These are phyloP conservation scores for Lanius ludovicianus DNA, from an alignment of 2,113 vertebrate species.

Conservation along the genomic window DNA sequence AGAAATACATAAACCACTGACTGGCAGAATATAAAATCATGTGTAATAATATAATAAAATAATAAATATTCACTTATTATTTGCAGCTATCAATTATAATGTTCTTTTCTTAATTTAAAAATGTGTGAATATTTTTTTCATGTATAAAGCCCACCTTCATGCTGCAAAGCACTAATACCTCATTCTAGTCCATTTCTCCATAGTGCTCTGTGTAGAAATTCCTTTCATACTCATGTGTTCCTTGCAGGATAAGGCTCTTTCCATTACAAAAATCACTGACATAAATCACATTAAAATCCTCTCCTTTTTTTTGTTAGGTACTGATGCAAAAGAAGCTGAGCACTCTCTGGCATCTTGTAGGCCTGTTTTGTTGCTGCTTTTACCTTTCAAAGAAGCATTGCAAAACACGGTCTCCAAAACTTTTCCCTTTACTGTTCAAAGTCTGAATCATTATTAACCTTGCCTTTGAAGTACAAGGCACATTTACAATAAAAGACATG, in stretches of 20 bases:
- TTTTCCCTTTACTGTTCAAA: not conserved
- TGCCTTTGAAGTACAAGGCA: not conserved
- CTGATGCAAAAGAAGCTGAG: not conserved
- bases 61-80: not conserved
- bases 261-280: not conserved
- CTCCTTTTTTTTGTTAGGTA: not conserved
- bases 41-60: not conserved
- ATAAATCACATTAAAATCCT: not conserved
- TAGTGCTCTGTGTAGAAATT: not conserved
- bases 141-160: not conserved
- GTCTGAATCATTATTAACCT: not conserved
- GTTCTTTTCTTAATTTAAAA: not conserved
- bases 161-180: not conserved
- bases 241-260: not conserved
- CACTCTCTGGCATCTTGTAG: not conserved
- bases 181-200: not conserved
- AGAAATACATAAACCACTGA: not conserved
- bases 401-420: not conserved
- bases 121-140: not conserved
- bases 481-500: not conserved
- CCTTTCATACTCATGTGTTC: not conserved
- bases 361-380: not conserved
- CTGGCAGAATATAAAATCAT: not conserved
- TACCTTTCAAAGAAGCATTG: not conserved
- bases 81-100: not conserved